Evolutionary conservation across 2,888 invertebrate species (phyloP), one percentile per base, ranked within the genome.

Genomic region (Acrobasis suavella): DNA sequence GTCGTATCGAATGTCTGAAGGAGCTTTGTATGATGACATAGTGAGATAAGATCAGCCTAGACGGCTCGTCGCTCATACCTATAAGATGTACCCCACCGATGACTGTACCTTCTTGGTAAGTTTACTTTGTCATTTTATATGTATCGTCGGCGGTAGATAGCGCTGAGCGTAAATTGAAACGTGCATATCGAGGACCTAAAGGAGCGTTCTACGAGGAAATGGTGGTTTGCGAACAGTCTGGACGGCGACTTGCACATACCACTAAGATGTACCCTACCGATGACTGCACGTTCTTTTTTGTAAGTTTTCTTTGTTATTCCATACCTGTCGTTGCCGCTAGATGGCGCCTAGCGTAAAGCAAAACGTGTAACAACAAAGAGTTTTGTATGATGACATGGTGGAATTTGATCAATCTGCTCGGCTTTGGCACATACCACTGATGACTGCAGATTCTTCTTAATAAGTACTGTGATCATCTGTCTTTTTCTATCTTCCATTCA

Each of bases 51-150:
- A n/a, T n/a, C n/a, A n/a, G n/a, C n/a, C n/a, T n/a, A n/a, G n/a
- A n/a, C n/a, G n/a, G n/a, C n/a, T n/a, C n/a, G n/a, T n/a, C n/a
- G n/a, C n/a, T n/a, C n/a, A n/a, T n/a, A 99, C 87, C 97, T 97
- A 98, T 39, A 99, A 99, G 93, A 98, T 99, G 96, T 99, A 99
- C 85, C 98, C 99, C n/a, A 99, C 98, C 0, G 97, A 98, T 69
- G 99, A 99, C 83, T 99, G 99, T 75, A 98, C 99, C n/a, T n/a
- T n/a, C n/a, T n/a, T n/a, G 91, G 93, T 93, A 42, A 78, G 78
- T 71, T 0, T 1, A 38, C 12, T 9, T 42, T 42, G 42, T 42
- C 12, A 42, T 42, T 42, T 10, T 12, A 22, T 98, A 99, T 86
- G 96, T 99, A 58, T 96, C 96, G 38, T 98, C 98, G 0, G 99